A percentile compares a stretch with the other conserved stretches of the same genome.
Conservation (phyloP, 1,140 invertebrate species). For the Sitophilus oryzae region DNA sequence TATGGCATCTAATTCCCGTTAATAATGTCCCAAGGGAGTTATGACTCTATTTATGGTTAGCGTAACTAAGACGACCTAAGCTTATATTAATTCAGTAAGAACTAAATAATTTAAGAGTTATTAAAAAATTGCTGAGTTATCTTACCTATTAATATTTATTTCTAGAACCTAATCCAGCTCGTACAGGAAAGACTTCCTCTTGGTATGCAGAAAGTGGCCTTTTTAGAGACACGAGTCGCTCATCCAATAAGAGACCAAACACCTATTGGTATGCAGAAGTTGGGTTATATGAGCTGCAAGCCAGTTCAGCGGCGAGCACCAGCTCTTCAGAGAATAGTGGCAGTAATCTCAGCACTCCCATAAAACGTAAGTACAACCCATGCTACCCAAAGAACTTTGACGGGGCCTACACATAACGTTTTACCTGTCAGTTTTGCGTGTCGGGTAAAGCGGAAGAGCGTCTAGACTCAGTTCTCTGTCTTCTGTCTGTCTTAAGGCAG, state of each 20-base stretch:
- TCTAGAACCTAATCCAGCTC: background rate
- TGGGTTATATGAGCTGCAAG: constrained; percentile 53
- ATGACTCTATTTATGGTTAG: no score
- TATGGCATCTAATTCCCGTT: no score
- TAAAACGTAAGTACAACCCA: constrained; percentile 15
- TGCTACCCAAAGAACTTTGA: background rate
- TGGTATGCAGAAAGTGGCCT: constrained; percentile 53
- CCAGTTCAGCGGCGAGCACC: constrained; percentile 42
- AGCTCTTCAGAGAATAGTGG: constrained; percentile 39
- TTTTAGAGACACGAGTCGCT: constrained; percentile 27
- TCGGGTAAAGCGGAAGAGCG: no score
- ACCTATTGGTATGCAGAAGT: constrained; percentile 58
- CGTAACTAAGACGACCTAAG: no score
- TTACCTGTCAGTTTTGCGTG: no score
- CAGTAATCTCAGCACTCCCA: constrained; percentile 23
- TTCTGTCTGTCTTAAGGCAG: no score
- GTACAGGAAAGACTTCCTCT: constrained; percentile 36
- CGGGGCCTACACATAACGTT: background rate
- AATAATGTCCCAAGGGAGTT: no score
- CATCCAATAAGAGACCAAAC: constrained; percentile 26
- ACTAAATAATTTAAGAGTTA: no score
- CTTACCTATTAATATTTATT: background rate
- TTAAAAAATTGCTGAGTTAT: background rate
- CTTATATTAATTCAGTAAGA: no score
- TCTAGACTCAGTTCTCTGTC: no score